Percentiles rank a stretch among this genome's conserved stretches.
Evolutionary conservation across 2,888 invertebrate species (phyloP).

Genomic region (Resseliella maxima): DNA sequence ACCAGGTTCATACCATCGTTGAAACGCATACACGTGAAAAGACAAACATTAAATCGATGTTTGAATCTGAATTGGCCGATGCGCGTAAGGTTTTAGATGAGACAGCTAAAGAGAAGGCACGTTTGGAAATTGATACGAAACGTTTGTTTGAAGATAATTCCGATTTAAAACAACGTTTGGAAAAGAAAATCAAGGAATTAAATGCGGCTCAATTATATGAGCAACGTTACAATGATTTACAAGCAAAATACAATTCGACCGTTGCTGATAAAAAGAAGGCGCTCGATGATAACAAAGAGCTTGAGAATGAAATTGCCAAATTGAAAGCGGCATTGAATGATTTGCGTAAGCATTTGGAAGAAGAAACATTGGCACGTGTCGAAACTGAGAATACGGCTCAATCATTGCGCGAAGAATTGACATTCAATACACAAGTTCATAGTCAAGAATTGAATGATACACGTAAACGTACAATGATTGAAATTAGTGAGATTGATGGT

Average conservation of each 20-base stretch:
- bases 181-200: slow-evolving; percentile 67
- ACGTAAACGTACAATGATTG: slow-evolving; percentile 86
- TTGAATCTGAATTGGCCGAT: slow-evolving; percentile 91
- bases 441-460: slow-evolving; percentile 92
- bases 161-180: slow-evolving; percentile 74
- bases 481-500: slow-evolving; percentile 95
- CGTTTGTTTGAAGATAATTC: slow-evolving; percentile 87
- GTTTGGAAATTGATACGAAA: slow-evolving; percentile 91
- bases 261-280: slow-evolving; percentile 84
- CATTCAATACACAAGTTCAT: slow-evolving; percentile 88
- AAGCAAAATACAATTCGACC: slow-evolving; percentile 81
- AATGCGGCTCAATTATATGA: slow-evolving; percentile 72
- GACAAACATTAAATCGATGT: slow-evolving; percentile 88
- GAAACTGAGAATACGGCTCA: slow-evolving; percentile 94
- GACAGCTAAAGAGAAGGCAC: slow-evolving; percentile 91
- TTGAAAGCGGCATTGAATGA: slow-evolving; percentile 82
- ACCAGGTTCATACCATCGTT: slow-evolving; percentile 74
- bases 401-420: slow-evolving; percentile 89
- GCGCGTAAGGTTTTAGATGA: slow-evolving; percentile 92
- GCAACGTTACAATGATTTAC: slow-evolving; percentile 75
- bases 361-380: slow-evolving; percentile 92
- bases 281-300: slow-evolving; percentile 79
- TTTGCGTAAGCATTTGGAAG: slow-evolving; percentile 89
- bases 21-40: slow-evolving; percentile 90
- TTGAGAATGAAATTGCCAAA: slow-evolving; percentile 80